A percentile compares a stretch with the other conserved stretches of the same genome.
Conservation (phyloP, 92 coral and sea anemone species). For the Paragorgia papillata region DNA sequence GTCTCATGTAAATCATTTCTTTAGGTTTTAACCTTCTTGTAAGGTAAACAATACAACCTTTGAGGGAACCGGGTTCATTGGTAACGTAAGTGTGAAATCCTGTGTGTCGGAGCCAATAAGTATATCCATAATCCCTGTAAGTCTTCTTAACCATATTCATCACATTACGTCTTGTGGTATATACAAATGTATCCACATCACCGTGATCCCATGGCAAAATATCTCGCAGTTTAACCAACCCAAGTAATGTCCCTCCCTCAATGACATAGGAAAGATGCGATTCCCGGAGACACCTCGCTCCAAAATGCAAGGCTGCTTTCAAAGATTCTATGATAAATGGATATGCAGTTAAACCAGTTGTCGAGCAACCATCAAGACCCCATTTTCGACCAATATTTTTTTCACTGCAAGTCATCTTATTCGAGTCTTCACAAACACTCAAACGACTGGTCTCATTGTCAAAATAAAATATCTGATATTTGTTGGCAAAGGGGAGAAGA, state of each 20-base stretch:
- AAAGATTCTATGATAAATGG: conserved; percentile 36
- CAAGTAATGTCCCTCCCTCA: conserved; percentile 38
- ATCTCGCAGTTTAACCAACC: conserved; percentile 32
- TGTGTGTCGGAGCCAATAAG: conserved; percentile 14
- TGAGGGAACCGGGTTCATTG: conserved; percentile 2
- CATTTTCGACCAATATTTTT: conserved; percentile 5
- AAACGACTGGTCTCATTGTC: background rate
- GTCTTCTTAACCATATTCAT: conserved; percentile 38
- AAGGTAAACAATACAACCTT: conserved; percentile 38
- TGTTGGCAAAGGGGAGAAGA: conserved; percentile 34
- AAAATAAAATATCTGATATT: conserved; percentile 24
- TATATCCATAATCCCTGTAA: background rate
- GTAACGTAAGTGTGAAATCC: conserved; percentile 38
- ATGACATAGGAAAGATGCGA: conserved; percentile 24
- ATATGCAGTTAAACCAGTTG: conserved; percentile 19
- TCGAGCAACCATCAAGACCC: background rate
- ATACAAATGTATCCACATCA: conserved; percentile 39
- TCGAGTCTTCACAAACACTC: conserved; percentile 8
- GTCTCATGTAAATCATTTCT: conserved; percentile 8
- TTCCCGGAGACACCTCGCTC: conserved; percentile 27
- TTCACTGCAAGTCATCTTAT: conserved; percentile 17
- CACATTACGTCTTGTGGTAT: conserved; percentile 24
- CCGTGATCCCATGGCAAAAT: conserved; percentile 46
- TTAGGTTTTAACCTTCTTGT: conserved; percentile 37
- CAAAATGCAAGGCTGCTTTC: conserved; percentile 28